These are phyloP conservation scores for Morphnarchus princeps DNA, from an alignment of 2,113 vertebrate genomes.

Conservation along the genomic window DNA sequence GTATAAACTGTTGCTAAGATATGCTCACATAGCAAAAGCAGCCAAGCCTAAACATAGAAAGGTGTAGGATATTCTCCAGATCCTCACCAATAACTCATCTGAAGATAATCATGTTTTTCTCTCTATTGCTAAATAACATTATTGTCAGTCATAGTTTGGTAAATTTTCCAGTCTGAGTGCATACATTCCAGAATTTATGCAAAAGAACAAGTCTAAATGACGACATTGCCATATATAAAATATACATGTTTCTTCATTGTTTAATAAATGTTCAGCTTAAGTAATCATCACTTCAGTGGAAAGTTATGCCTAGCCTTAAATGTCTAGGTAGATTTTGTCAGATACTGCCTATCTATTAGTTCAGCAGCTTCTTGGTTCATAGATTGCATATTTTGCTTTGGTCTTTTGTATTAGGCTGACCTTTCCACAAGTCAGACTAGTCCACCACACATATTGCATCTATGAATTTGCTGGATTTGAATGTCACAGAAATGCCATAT, in stretches of 20 bases:
- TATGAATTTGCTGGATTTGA: background rate
- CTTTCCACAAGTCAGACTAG: background rate
- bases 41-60: background rate
- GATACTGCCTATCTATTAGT: background rate
- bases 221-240: background rate
- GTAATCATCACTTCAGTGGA: background rate
- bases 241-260: background rate
- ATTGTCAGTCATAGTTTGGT: background rate
- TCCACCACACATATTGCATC: background rate
- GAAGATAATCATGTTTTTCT: background rate
- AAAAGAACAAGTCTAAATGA: background rate
- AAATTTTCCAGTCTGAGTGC: background rate
- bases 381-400: background rate
- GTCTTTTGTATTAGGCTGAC: background rate
- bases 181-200: background rate
- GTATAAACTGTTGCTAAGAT: slow-evolving; percentile 31
- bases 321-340: background rate
- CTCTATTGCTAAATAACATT: background rate
- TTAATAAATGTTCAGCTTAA: background rate
- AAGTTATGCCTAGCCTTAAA: background rate
- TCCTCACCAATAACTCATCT: background rate
- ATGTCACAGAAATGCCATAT: background rate
- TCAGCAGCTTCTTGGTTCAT: background rate
- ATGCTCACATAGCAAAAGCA: background rate
- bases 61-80: background rate